Evolutionary conservation across 2,888 invertebrate genomes (phyloP).

Genomic region (Xestoiulus laeticollis): DNA sequence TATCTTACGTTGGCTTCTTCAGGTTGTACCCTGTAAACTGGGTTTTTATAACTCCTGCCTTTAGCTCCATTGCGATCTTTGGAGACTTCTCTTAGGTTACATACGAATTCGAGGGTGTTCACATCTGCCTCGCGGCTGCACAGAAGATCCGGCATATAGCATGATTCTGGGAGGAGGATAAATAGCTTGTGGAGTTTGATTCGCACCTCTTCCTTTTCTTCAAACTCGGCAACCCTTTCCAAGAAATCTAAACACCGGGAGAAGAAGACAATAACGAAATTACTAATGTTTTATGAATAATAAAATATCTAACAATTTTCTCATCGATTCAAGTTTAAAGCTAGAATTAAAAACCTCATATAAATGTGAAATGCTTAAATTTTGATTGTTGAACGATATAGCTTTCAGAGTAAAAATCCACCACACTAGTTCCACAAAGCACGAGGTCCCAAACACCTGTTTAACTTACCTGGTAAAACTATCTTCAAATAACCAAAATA

Average conservation of each 20-base stretch:
- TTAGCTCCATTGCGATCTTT: neutral
- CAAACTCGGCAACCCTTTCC: neutral
- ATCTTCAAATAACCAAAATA: slow-evolving; percentile 39
- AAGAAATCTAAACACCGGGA: slow-evolving; percentile 28
- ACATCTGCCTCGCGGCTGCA: neutral
- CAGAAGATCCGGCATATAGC: neutral
- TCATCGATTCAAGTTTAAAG: no score
- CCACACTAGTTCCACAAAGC: neutral
- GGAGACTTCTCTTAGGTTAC: neutral
- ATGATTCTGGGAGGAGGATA: slow-evolving; percentile 42
- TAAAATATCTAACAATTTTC: no score
- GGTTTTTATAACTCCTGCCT: slow-evolving; percentile 29
- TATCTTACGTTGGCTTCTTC: neutral
- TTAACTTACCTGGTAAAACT: slow-evolving; percentile 7
- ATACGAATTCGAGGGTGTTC: neutral
- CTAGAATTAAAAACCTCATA: no score
- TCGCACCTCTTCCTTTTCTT: neutral
- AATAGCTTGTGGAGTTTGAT: neutral
- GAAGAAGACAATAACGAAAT: neutral
- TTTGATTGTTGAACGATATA: no score
- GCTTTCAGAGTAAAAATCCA: no score
- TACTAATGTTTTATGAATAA: neutral
- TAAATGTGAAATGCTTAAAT: no score
- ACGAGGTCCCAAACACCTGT: neutral
- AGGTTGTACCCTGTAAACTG: neutral